phyloP scores from a whole-genome alignment of 2,113 vertebrate species.

The Malurus alboscapulatus region DNA sequence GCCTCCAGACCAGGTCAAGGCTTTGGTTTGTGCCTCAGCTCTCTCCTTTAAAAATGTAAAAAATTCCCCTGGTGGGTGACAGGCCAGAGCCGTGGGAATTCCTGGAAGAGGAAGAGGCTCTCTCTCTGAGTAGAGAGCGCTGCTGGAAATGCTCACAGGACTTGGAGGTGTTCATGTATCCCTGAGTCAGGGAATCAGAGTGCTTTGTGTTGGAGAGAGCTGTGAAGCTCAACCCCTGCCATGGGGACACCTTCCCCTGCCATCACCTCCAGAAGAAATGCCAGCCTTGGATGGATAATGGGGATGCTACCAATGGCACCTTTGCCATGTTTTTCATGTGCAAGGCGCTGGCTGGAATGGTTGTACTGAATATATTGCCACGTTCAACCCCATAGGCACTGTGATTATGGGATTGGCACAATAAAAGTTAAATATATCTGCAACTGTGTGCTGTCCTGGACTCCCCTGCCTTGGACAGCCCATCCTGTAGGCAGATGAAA shows the following conservation, averaged over 20 bases:
- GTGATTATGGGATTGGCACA: rapidly evolving
- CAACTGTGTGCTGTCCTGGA: background rate
- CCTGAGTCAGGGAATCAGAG: background rate
- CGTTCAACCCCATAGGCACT: background rate
- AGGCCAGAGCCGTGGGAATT: background rate
- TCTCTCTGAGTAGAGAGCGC: background rate
- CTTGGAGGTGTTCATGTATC: rapidly evolving
- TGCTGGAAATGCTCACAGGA: background rate
- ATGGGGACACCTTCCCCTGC: background rate
- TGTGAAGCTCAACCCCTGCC: background rate
- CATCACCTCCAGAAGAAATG: background rate
- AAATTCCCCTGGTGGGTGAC: background rate
- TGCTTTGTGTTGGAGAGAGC: background rate
- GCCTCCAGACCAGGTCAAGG: conserved; percentile 29
- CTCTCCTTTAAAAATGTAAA: conserved; percentile 14
- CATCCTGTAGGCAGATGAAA: background rate
- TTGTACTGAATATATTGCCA: background rate
- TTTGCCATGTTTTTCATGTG: background rate
- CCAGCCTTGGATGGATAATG: background rate
- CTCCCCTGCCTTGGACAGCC: background rate
- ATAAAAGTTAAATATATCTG: background rate
- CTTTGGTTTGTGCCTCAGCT: background rate
- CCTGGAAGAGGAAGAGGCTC: background rate
- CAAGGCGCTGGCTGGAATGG: background rate
- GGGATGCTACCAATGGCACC: rapidly evolving